Percentiles rank a stretch among this genome's conserved stretches.
phyloP scores from a whole-genome alignment of 2,797 vertebrate species.

The Arnoldichthys spilopterus region DNA sequence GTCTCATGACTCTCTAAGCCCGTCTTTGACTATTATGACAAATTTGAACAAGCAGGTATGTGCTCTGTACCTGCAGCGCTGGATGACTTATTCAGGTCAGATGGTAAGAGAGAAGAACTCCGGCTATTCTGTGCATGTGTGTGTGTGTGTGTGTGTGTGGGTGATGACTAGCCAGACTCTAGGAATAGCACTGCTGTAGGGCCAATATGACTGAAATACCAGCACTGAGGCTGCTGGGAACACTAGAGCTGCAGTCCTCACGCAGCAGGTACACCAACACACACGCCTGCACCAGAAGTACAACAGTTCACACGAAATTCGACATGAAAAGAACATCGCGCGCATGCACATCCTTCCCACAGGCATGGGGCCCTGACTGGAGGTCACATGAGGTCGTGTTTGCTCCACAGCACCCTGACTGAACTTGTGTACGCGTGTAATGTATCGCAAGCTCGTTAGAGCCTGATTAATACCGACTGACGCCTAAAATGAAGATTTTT shows the following conservation, averaged over 20 bases:
- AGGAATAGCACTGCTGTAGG: constrained; percentile 63
- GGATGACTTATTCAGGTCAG: constrained; percentile 55
- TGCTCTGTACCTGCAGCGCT: constrained; percentile 45
- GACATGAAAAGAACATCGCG: neutral
- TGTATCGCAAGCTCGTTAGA: neutral
- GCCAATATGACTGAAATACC: constrained; percentile 60
- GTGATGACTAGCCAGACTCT: constrained; percentile 51
- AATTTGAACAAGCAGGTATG: constrained; percentile 47
- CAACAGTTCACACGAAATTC: neutral
- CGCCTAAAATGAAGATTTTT: too few relatives aligned
- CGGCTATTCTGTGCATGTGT: constrained; percentile 5
- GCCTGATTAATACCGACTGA: too few relatives aligned
- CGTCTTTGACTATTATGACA: constrained; percentile 7
- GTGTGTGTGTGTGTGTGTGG: neutral
- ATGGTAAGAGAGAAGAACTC: constrained; percentile 35
- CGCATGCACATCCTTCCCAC: neutral
- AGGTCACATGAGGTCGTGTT: neutral
- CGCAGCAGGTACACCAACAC: constrained; percentile 35
- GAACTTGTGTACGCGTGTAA: neutral
- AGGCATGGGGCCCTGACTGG: neutral
- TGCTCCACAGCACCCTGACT: neutral
- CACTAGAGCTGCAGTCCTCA: constrained; percentile 36
- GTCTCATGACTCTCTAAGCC: neutral
- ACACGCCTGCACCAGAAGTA: constrained; percentile 17
- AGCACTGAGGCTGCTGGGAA: constrained; percentile 57